Base-by-base conservation (phyloP, 2,113 vertebrate species). In the Gorilla gorilla region DNA sequence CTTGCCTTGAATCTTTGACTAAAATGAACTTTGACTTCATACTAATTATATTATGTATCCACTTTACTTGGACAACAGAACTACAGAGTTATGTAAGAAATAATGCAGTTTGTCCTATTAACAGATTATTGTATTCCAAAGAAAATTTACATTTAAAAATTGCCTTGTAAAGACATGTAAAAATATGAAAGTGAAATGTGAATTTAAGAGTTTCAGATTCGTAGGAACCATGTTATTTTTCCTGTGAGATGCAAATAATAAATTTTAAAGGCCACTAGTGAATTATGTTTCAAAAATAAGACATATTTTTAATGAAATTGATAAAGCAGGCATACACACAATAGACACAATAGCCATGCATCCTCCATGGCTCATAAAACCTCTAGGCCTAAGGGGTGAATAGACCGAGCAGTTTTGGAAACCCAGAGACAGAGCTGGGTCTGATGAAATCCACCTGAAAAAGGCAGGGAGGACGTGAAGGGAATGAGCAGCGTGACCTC, bases 281-380 rank as follows among this genome's bases (percentile, higher is more conserved):
- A 93, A 66, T 89, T 76, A 40, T 32, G 52, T 48, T 92, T 89
- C 30, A 90, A 84, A 96, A 97, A 23, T 57, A 84, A 93, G 66
- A 35, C 52, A n/a, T 7, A 3, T 73, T 16, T 73, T 90, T 35
- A 61, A 79, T 61, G 83, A 88, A 91, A 78, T 57, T 73, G 45
- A 83, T 55, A 90, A 90, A 64, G 61, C 5, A 86, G 55, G 57
- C n/a, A 25, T 61, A n/a, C 45, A 35, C 6, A n/a, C 27, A 23
- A 43, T 30, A 30, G 50, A 76, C 38, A 40, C 40, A 40, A 40
- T 40, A 40, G 40, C 40, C 40, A 40, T 40, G 5, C 35, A 64
- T 52, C 22, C 14, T 78, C 61, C 23, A 11, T 6, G 7, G 25
- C 32, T 91, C 27, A 27, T 16, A 88, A 76, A 76, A 30, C 6